phyloP scores from a whole-genome alignment of 2,888 invertebrate genomes.

The Himalopsyche tibetana region DNA sequence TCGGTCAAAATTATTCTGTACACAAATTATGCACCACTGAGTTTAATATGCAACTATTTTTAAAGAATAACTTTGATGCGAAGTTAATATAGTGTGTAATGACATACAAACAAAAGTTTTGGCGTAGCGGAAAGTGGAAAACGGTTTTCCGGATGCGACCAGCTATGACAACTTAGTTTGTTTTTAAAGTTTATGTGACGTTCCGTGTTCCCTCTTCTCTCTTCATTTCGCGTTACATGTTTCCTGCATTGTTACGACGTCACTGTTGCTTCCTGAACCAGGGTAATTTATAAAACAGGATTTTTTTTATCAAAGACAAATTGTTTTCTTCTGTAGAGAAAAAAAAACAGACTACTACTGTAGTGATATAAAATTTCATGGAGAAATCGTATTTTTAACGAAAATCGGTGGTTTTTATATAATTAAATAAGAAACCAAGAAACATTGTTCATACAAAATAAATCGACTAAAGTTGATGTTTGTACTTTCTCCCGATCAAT shows the following conservation, averaged over 20 bases:
- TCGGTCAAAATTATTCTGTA: too few species aligned
- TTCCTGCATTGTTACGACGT: slow-evolving; percentile 41
- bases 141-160: slow-evolving; percentile 44
- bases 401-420: too few species aligned
- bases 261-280: slow-evolving; percentile 13
- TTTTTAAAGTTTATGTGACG: slow-evolving; percentile 44
- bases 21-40: background rate
- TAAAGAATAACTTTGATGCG: background rate
- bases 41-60: background rate
- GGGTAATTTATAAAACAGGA: slow-evolving; percentile 19
- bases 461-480: too few species aligned
- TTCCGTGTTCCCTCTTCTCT: slow-evolving; percentile 22
- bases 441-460: too few species aligned
- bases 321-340: background rate
- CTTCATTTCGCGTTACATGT: slow-evolving; percentile 43
- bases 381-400: background rate
- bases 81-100: slow-evolving; percentile 13
- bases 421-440: too few species aligned
- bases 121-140: slow-evolving; percentile 34
- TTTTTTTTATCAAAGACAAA: slow-evolving; percentile 29
- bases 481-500: too few species aligned
- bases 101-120: slow-evolving; percentile 35
- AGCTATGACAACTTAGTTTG: slow-evolving; percentile 45
- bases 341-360: background rate
- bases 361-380: background rate